phyloP scores from a whole-genome alignment of 2,888 invertebrate genomes.

The Mimumesa dahlbomi region DNA sequence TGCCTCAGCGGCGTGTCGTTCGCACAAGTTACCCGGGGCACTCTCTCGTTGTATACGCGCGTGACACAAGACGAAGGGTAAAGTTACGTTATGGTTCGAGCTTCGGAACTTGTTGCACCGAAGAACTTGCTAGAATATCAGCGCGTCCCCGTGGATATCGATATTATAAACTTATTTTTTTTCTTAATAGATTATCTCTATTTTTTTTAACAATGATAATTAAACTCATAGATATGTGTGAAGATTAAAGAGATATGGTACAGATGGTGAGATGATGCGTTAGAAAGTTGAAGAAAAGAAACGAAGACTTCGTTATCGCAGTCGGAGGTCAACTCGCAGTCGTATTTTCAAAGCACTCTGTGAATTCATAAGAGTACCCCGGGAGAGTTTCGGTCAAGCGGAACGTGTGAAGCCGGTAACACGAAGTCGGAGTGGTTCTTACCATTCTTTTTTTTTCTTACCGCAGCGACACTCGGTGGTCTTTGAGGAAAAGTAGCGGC shows the following conservation, averaged over 20 bases:
- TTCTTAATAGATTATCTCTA: too few species aligned
- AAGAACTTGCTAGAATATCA: too few species aligned
- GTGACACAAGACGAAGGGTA: neutral
- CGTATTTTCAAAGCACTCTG: neutral
- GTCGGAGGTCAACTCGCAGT: neutral
- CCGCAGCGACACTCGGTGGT: neutral
- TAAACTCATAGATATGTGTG: too few species aligned
- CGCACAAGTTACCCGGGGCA: neutral
- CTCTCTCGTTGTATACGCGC: neutral
- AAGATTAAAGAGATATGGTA: too few species aligned
- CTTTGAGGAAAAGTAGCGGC: constrained; percentile 17
- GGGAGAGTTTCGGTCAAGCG: constrained; percentile 17
- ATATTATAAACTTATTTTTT: too few species aligned
- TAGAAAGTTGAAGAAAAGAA: too few species aligned
- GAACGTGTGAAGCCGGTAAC: neutral
- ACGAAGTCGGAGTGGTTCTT: neutral
- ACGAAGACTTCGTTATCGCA: neutral
- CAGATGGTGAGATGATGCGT: too few species aligned
- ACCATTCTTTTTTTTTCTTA: neutral
- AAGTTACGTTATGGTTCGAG: constrained; percentile 35
- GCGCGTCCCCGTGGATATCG: too few species aligned
- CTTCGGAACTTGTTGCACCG: constrained; percentile 60
- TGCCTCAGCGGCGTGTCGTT: neutral
- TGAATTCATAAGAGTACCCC: neutral
- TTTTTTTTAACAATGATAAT: too few species aligned